Base-by-base conservation (phyloP, 2,797 vertebrate species). In the Clarias fuscus region DNA sequence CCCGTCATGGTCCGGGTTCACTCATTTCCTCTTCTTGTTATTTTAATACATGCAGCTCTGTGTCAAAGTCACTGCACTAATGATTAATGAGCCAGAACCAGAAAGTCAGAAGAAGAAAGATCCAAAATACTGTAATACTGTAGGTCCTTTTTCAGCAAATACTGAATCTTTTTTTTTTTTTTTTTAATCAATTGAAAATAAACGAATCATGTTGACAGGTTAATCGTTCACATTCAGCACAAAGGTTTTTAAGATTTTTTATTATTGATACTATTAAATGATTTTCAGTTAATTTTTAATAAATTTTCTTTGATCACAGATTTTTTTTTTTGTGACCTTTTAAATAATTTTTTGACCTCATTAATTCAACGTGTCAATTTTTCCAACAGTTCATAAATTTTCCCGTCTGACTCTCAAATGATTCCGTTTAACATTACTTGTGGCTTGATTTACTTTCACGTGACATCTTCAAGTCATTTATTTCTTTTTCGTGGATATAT, bases 1-100 rank as follows among this genome's bases (percentile, higher is more conserved):
- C 98, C 98, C 0, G 93, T 99, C 84, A 99, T 99, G 98, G 98
- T 98, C 86, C 15, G 87, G 40, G 8, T 43, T 75, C 53, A 22
- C 65, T 30, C 27, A 71, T 33, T 20, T 62, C 61, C 8, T 64
- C 27, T 43, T 62, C n/a, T 5, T 71, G 18, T 80, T 61, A 33
- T 18, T 64, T 33, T 11, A 27, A 24, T 6, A 24, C 15, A 18
- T 37, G 48, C 11, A 0, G 11, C 48, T 53, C 53, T 56, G 53
- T 56, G 53, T 14, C 53, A 8, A 30, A 56, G 15, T 22, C 58
- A 24, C 11, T 79, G 20, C 30, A 14, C 13, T 22, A 37, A 37
- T 61, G 8, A 37, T 78, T 62, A 61, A 11, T 33, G 10, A 62
- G 33, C 1, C 1, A 5, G 75, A 77, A 4, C 3, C 8, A 10